Evolutionary conservation across 2,888 invertebrate species (phyloP).

Genomic region (Lucinisca nassula): DNA sequence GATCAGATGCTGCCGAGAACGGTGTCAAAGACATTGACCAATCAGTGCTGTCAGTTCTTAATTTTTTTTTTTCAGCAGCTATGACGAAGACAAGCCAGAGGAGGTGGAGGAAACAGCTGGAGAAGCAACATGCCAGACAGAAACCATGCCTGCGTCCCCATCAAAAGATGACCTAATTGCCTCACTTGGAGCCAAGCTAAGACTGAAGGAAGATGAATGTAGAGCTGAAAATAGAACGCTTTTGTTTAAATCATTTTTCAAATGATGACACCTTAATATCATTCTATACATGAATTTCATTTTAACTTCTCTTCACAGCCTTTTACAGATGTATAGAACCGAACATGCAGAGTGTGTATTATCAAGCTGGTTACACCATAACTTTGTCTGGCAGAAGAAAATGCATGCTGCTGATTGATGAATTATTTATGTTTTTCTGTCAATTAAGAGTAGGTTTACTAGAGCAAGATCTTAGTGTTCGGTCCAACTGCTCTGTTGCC

Average conservation of each 20-base stretch:
- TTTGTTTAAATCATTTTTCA: background rate
- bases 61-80: no score
- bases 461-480: constrained; percentile 35
- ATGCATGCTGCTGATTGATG: constrained; percentile 58
- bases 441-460: constrained; percentile 35
- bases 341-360: constrained; percentile 42
- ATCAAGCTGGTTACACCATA: constrained; percentile 21
- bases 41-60: no score
- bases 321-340: constrained; percentile 36
- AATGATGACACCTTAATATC: constrained; percentile 25
- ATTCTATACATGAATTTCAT: constrained; percentile 49
- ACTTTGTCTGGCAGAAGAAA: constrained; percentile 39
- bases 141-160: no score
- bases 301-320: background rate
- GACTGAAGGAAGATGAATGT: background rate
- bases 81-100: no score
- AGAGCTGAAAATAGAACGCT: background rate
- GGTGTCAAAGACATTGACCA: no score
- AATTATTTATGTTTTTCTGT: constrained; percentile 54
- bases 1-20: no score
- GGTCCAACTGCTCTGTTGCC: constrained; percentile 50
- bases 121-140: no score
- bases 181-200: no score
- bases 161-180: no score
- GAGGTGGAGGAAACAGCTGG: no score